A percentile compares a stretch with the other conserved stretches of the same genome.
These are phyloP conservation scores for Aulostomus chinensis DNA, from an alignment of 2,797 vertebrate genomes.

Conservation along the genomic window DNA sequence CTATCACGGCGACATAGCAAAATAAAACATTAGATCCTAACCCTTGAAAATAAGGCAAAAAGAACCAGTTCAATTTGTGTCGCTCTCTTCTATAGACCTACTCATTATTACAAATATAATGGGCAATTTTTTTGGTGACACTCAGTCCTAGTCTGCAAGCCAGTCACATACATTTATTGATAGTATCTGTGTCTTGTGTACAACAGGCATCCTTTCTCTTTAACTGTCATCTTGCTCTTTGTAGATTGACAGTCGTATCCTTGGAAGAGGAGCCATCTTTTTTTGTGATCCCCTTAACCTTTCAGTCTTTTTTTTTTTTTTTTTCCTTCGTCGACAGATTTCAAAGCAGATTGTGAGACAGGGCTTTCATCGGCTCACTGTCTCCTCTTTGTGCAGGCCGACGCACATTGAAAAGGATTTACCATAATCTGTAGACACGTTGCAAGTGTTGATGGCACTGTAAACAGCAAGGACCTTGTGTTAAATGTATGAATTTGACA, in stretches of 20 bases:
- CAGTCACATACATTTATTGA: conserved; percentile 7
- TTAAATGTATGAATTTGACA: conserved; percentile 27
- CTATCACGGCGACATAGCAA: too few species aligned
- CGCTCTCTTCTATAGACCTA: too few species aligned
- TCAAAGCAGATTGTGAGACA: conserved; percentile 48
- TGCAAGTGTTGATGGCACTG: conserved; percentile 43
- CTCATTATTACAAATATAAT: too few species aligned
- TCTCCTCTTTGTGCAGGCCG: conserved; percentile 31
- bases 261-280: conserved; percentile 46
- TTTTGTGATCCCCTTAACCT: conserved; percentile 36
- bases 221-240: conserved; percentile 33
- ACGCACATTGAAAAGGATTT: conserved; percentile 53
- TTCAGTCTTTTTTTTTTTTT: background rate
- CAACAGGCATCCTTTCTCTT: conserved; percentile 23
- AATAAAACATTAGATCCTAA: too few species aligned
- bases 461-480: conserved; percentile 24
- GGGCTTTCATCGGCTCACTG: conserved; percentile 29
- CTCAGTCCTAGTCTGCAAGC: conserved; percentile 1
- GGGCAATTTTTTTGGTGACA: conserved; percentile 17
- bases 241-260: conserved; percentile 64
- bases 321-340: conserved; percentile 41
- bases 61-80: too few species aligned
- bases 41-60: too few species aligned
- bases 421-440: conserved; percentile 52
- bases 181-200: conserved; percentile 18